Percentiles rank a stretch among this genome's conserved stretches.
Conservation (phyloP, 2,113 vertebrate species). For the Herpailurus yagouaroundi region DNA sequence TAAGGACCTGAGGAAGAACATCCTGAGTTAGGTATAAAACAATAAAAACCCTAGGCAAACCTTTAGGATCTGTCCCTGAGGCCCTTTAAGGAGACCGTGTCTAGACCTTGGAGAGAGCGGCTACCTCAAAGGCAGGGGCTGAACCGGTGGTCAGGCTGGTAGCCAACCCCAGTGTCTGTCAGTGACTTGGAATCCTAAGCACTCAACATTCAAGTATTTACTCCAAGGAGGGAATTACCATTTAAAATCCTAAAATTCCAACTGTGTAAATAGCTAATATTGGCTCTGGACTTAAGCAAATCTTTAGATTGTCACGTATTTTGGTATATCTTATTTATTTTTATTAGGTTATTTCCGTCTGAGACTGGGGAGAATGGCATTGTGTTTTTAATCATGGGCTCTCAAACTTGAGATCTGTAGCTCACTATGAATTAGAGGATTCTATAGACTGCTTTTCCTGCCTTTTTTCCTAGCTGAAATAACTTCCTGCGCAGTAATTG, state of each 20-base stretch:
- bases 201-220: neutral
- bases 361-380: neutral
- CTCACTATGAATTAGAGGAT: neutral
- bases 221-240: neutral
- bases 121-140: neutral
- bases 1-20: neutral
- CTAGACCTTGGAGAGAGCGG: neutral
- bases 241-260: constrained; percentile 37
- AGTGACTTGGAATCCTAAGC: neutral
- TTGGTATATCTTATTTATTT: neutral
- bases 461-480: neutral
- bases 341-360: neutral
- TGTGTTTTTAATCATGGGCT: neutral
- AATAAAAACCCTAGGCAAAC: neutral
- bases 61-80: neutral
- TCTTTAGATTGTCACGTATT: neutral
- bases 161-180: neutral
- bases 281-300: neutral
- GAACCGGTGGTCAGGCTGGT: neutral
- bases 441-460: neutral
- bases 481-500: neutral
- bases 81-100: neutral
- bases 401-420: neutral
- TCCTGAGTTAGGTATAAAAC: neutral
- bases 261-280: neutral